Conservation (phyloP, 1,140 invertebrate species). For the Zeugodacus cucurbitae region DNA sequence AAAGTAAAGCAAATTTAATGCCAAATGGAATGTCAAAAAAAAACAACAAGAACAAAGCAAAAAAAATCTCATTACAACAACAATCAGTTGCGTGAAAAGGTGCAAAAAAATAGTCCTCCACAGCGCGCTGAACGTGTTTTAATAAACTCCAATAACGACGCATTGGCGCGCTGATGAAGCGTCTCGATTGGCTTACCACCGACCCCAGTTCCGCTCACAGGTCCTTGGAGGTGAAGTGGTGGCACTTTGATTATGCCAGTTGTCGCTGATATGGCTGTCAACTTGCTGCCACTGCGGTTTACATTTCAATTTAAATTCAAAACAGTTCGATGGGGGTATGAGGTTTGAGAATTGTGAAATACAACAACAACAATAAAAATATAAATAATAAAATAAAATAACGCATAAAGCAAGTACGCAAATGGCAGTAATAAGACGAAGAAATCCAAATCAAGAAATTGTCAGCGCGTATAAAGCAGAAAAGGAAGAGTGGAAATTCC, state of each 20-base stretch:
- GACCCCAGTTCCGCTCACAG: background rate
- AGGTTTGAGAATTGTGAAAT: background rate
- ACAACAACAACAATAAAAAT: background rate
- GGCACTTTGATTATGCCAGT: background rate
- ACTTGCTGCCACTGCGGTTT: background rate
- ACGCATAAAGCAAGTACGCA: background rate
- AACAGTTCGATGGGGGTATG: background rate
- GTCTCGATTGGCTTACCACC: background rate
- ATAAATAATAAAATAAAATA: background rate
- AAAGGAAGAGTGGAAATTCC: background rate
- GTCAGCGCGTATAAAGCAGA: background rate
- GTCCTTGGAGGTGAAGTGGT: background rate
- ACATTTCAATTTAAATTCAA: constrained; percentile 24
- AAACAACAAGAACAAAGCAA: background rate
- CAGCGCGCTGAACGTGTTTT: background rate
- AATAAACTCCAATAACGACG: background rate
- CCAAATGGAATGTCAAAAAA: background rate
- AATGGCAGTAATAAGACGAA: background rate
- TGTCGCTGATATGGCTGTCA: background rate
- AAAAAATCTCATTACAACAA: background rate
- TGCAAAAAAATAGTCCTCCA: background rate
- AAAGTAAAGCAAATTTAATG: background rate
- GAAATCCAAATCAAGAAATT: background rate
- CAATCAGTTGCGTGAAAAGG: background rate
- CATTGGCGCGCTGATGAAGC: background rate